phyloP scores from a whole-genome alignment of 2,888 invertebrate species.

The Nematopogon swammerdamellus region DNA sequence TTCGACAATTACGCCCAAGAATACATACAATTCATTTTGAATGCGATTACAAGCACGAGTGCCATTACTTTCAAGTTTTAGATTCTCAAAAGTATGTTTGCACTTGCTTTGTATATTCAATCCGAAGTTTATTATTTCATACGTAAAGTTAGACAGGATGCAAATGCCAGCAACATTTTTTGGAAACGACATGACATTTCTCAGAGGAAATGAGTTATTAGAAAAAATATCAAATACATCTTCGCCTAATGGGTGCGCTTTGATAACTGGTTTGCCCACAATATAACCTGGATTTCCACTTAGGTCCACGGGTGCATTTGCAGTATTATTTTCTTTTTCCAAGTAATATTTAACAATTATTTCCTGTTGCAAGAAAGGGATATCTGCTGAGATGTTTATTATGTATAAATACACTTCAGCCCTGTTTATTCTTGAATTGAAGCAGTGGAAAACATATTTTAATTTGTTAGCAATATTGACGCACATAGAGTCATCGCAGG shows the following conservation, averaged over 20 bases:
- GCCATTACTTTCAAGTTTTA: slow-evolving; percentile 13
- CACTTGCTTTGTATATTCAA: slow-evolving; percentile 45
- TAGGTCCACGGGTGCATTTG: slow-evolving; percentile 23
- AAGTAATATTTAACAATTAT: slow-evolving; percentile 30
- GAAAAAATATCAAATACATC: slow-evolving; percentile 30
- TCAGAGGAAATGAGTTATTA: slow-evolving; percentile 13
- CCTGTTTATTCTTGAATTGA: slow-evolving; percentile 27
- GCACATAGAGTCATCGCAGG: slow-evolving; percentile 28
- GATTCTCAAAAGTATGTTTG: slow-evolving; percentile 16
- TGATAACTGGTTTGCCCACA: slow-evolving; percentile 60
- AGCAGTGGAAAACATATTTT: slow-evolving; percentile 33
- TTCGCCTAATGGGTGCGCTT: slow-evolving; percentile 28
- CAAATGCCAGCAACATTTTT: slow-evolving; percentile 41
- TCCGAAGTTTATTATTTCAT: slow-evolving; percentile 42
- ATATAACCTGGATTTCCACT: slow-evolving; percentile 81
- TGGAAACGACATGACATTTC: slow-evolving; percentile 22
- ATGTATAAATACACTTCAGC: slow-evolving; percentile 29
- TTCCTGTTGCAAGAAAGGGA: slow-evolving; percentile 27
- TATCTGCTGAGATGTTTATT: slow-evolving; percentile 18
- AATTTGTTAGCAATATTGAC: slow-evolving; percentile 28
- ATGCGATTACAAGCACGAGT: slow-evolving; percentile 25
- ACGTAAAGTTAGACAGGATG: slow-evolving; percentile 22
- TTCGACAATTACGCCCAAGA: slow-evolving; percentile 17
- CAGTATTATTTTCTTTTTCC: slow-evolving; percentile 21
- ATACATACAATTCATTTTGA: slow-evolving; percentile 22